Evolutionary conservation across 2,113 vertebrate genomes (phyloP).

Genomic region (Rhinolophus sinicus): DNA sequence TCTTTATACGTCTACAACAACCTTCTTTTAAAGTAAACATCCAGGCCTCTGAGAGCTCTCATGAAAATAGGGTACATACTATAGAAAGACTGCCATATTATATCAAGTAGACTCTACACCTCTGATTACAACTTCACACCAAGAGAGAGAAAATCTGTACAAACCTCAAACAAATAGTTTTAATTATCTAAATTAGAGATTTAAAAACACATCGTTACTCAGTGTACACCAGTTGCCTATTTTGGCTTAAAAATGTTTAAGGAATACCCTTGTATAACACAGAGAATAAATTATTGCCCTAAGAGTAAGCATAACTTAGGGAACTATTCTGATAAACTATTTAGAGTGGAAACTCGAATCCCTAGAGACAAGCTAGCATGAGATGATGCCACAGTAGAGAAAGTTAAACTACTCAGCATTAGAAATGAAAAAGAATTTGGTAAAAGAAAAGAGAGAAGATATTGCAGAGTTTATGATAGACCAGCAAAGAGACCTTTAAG

Average conservation of each 20-base stretch:
- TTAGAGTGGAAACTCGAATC: neutral
- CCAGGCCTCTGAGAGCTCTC: neutral
- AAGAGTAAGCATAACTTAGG: neutral
- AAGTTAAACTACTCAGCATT: neutral
- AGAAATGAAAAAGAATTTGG: neutral
- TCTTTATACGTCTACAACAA: neutral
- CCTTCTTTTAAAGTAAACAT: neutral
- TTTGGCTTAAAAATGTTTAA: constrained; percentile 23
- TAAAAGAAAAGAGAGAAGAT: neutral
- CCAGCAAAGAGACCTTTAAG: neutral
- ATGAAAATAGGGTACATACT: neutral
- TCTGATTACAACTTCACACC: neutral
- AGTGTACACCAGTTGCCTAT: neutral
- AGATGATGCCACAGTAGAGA: neutral
- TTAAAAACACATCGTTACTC: constrained; percentile 48
- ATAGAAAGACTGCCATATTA: neutral
- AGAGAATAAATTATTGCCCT: neutral
- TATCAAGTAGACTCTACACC: neutral
- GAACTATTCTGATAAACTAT: neutral
- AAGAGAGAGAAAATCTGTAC: constrained; percentile 23
- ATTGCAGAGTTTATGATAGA: neutral
- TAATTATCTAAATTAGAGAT: constrained; percentile 25
- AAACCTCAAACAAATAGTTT: neutral
- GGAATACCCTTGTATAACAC: neutral
- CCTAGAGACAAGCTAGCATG: neutral